phyloP scores from a whole-genome alignment of 2,797 vertebrate genomes.

The Oceanodroma leucorhoa region DNA sequence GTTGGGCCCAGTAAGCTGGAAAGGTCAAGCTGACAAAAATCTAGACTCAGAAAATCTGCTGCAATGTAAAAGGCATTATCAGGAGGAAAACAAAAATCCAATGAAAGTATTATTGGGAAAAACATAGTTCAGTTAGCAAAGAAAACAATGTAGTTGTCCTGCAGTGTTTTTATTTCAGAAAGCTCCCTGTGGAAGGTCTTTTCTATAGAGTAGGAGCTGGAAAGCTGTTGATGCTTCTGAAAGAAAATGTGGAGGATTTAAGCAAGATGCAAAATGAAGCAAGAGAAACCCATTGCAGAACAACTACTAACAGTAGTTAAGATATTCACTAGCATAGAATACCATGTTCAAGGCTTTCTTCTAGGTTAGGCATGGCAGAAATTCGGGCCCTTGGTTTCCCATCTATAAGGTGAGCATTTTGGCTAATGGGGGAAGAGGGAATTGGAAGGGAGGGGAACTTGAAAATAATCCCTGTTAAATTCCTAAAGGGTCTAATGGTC shows the following conservation, averaged over 20 bases:
- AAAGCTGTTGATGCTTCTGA: neutral
- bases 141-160: neutral
- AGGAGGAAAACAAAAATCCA: neutral
- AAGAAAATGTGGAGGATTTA: neutral
- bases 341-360: neutral
- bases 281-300: neutral
- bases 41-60: neutral
- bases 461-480: neutral
- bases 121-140: neutral
- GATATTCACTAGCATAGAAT: neutral
- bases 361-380: neutral
- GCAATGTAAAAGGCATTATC: neutral
- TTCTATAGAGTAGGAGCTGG: neutral
- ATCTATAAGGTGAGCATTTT: neutral
- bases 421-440: neutral
- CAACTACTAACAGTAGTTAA: neutral
- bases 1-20: neutral
- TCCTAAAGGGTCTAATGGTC: neutral
- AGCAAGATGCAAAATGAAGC: neutral
- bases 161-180: neutral
- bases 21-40: slow-evolving; percentile 47
- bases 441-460: neutral
- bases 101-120: neutral
- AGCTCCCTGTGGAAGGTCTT: neutral
- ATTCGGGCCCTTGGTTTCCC: neutral